Evolutionary conservation across 2,113 vertebrate species (phyloP).

Genomic region (Forbesichthys agassizii): DNA sequence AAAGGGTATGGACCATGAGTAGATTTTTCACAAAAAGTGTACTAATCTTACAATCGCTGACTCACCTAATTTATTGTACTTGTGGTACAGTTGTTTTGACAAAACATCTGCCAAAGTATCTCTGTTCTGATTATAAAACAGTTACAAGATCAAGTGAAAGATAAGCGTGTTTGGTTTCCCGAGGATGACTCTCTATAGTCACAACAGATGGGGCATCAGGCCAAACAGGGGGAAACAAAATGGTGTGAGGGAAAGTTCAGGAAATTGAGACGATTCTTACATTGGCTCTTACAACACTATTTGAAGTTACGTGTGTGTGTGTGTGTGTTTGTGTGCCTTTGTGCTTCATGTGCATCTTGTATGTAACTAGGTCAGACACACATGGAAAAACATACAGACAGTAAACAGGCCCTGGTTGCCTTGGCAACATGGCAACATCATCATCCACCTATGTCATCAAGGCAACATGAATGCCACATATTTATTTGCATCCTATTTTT

Average conservation of each 20-base stretch:
- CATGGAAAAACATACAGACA: conserved; percentile 42
- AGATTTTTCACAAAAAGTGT: too few relatives aligned
- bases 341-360: conserved; percentile 5
- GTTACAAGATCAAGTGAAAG: conserved; percentile 20
- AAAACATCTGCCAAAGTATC: too few relatives aligned
- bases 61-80: too few relatives aligned
- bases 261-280: conserved; percentile 5
- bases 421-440: conserved; percentile 31
- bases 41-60: too few relatives aligned
- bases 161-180: conserved; percentile 12
- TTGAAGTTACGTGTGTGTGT: not conserved
- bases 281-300: conserved; percentile 15
- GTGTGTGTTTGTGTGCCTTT: conserved; percentile 3
- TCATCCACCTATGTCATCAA: conserved; percentile 26
- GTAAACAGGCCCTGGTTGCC: conserved; percentile 56
- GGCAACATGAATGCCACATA: conserved; percentile 13
- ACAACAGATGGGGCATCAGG: conserved; percentile 43
- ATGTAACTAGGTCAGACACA: conserved; percentile 60
- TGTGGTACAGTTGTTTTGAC: too few relatives aligned
- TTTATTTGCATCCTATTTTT: conserved; percentile 38
- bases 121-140: conserved; percentile 19
- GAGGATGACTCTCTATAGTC: not conserved
- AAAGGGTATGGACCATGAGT: too few relatives aligned
- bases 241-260: conserved; percentile 9
- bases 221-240: conserved; percentile 28